Evolutionary conservation across 2,113 vertebrate species (phyloP), one percentile per base, ranked within the genome.

Genomic region (Xiphorhynchus elegans): DNA sequence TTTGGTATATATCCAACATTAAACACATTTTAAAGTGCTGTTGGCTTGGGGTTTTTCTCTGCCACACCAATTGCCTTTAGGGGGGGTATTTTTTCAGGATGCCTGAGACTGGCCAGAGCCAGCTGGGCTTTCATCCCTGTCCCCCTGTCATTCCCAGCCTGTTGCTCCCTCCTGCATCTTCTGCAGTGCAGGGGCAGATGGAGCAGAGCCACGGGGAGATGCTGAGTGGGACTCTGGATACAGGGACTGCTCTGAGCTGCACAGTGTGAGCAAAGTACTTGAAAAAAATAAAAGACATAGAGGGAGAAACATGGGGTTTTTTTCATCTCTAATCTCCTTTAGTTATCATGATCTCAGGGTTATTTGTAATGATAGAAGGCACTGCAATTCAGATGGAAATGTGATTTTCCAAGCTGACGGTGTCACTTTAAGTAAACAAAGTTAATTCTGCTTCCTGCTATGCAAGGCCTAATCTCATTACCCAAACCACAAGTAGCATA

Each of bases 381-480:
- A 53, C 90, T 88, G 93, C 94, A 79, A 94, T 97, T 95, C 90
- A 84, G 84, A 95, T 96, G 92, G 94, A 97, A 97, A 97, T 96
- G 96, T 93, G 97, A 96, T 97, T 97, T 97, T 97, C 93, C 87
- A 76, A 93, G 92, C 90, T 94, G 97, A 96, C 37, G 91, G 95
- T 96, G 96, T 97, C 97, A 97, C 96, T 98, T 98, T 96, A 97
- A 97, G 98, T 97, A 97, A 98, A 96, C 97, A 95, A 97, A 95
- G 96, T 94, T 97, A 98, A 98, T 98, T 98, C 97, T 95, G 91
- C 98, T 98, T 97, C 98, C 97, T 96, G 97, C 98, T 98, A 97
- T 92, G 97, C 96, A 87, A 91, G 95, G n/a, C 93, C 96, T 97
- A 94, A 95, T 96, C 97, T 98, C 97, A 97, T 98, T 98, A 98